Evolutionary conservation across 2,113 vertebrate genomes (phyloP).

Genomic region (Hemibagrus wyckioides): DNA sequence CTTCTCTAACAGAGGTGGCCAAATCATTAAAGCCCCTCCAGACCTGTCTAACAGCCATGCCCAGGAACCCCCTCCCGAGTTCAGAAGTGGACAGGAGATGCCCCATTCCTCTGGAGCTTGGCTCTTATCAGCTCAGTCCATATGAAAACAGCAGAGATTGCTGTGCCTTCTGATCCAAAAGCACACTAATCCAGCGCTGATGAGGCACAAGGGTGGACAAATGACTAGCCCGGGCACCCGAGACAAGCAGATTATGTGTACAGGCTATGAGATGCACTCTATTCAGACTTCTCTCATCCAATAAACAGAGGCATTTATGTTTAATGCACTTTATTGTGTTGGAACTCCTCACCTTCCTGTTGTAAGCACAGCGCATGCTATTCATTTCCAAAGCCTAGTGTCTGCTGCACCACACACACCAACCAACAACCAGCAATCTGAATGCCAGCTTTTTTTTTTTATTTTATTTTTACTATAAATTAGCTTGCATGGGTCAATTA

Average conservation of each 20-base stretch:
- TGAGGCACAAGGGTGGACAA: slow-evolving; percentile 5
- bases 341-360: background rate
- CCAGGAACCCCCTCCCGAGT: slow-evolving; percentile 35
- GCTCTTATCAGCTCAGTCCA: slow-evolving; percentile 41
- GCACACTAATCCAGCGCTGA: slow-evolving; percentile 7
- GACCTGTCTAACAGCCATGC: slow-evolving; percentile 25
- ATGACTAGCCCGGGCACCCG: background rate
- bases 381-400: slow-evolving; percentile 7
- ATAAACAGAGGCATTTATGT: background rate
- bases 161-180: background rate
- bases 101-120: slow-evolving; percentile 26
- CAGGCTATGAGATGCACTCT: background rate
- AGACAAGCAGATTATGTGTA: background rate
- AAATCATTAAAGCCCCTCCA: slow-evolving; percentile 46
- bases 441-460: background rate
- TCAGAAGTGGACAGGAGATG: slow-evolving; percentile 14
- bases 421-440: background rate
- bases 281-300: background rate
- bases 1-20: slow-evolving; percentile 38
- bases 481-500: no score
- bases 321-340: background rate
- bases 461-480: background rate
- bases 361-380: background rate
- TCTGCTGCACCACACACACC: background rate
- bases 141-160: slow-evolving; percentile 34